A percentile compares a stretch with the other conserved stretches of the same genome.
These are phyloP conservation scores for Ispidina picta DNA, from an alignment of 2,797 vertebrate species.

Conservation along the genomic window DNA sequence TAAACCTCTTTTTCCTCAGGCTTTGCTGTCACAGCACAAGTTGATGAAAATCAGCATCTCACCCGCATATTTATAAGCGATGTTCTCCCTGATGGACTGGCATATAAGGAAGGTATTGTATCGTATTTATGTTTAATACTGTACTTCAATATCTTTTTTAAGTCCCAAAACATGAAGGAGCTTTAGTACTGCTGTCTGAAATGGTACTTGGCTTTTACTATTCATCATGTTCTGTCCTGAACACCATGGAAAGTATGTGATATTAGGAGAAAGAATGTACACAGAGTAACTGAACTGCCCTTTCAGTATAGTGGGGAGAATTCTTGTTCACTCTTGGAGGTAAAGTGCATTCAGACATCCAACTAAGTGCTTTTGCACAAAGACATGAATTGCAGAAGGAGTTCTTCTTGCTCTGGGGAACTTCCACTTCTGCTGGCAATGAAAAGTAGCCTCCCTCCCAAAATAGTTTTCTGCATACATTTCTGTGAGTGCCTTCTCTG, in stretches of 20 bases:
- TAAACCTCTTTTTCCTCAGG: conserved; percentile 72
- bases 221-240: not conserved
- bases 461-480: not conserved
- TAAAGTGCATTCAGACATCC: not conserved
- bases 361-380: not conserved
- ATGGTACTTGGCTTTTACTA: not conserved
- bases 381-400: not conserved
- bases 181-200: conserved; percentile 2
- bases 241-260: not conserved
- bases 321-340: not conserved
- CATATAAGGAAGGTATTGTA: conserved; percentile 86
- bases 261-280: not conserved
- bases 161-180: not conserved
- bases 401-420: not conserved
- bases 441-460: not conserved
- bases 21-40: conserved; percentile 90
- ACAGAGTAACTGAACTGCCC: not conserved
- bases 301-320: not conserved
- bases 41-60: conserved; percentile 81
- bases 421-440: not conserved
- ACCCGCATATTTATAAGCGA: conserved; percentile 89
- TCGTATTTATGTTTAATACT: not conserved
- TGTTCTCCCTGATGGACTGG: conserved; percentile 87
- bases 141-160: not conserved
- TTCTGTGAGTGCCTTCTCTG: not conserved